A percentile compares a stretch with the other conserved stretches of the same genome.
phyloP scores from a whole-genome alignment of 2,888 invertebrate species.

The Xestia rhomboidea region DNA sequence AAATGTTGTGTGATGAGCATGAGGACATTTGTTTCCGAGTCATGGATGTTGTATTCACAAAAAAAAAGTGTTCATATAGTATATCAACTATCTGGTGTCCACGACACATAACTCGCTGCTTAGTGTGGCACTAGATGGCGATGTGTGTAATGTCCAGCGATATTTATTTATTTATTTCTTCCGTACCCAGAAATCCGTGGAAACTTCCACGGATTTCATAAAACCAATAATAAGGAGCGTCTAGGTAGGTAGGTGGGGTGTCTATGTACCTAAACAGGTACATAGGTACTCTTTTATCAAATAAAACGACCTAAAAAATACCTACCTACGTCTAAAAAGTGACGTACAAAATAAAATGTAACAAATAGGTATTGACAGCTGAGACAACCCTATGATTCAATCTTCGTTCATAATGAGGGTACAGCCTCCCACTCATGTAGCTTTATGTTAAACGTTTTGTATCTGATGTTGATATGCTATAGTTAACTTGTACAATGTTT shows the following conservation, averaged over 20 bases:
- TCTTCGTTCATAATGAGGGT: constrained; percentile 62
- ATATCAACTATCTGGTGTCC: too few relatives aligned
- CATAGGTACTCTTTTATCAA: not conserved
- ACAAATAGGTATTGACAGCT: not conserved
- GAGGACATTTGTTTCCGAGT: too few relatives aligned
- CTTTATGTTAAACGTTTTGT: constrained; percentile 55
- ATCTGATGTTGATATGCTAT: constrained; percentile 47
- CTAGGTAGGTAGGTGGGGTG: too few relatives aligned
- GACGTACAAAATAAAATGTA: too few relatives aligned
- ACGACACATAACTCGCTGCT: too few relatives aligned
- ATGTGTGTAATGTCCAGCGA: too few relatives aligned
- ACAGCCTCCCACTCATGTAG: constrained; percentile 47
- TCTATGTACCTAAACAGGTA: too few relatives aligned
- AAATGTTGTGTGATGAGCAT: too few relatives aligned
- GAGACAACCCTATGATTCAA: constrained; percentile 53
- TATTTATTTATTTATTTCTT: too few relatives aligned
- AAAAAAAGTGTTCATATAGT: too few relatives aligned
- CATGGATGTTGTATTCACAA: too few relatives aligned
- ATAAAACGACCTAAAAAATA: not conserved
- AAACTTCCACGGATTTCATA: not conserved
- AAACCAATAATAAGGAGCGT: not conserved
- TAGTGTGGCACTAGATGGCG: too few relatives aligned
- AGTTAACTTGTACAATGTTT: not conserved
- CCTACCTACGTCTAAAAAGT: not conserved
- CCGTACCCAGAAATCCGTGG: not conserved